Percentiles rank a stretch among this genome's conserved stretches.
Evolutionary conservation across 2,888 invertebrate species (phyloP).

Genomic region (Xanthostigma xanthostigma): DNA sequence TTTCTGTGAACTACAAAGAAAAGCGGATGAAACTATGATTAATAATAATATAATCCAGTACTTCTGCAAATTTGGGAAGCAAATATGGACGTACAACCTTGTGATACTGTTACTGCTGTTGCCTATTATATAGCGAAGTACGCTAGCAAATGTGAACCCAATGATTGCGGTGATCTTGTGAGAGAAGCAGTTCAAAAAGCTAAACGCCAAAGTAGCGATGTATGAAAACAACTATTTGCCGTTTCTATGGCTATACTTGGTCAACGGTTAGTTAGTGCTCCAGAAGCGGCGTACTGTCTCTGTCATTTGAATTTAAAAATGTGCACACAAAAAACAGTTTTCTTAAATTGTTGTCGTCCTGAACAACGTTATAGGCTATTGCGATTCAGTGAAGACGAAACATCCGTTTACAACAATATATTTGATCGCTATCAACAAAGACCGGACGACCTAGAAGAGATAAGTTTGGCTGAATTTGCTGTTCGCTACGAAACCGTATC

Average conservation of each 20-base stretch:
- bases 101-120: conserved; percentile 19
- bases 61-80: conserved; percentile 18
- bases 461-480: neutral
- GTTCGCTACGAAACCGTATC: neutral
- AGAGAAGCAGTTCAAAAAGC: conserved; percentile 7
- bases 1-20: no score
- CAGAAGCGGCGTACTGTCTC: conserved; percentile 18
- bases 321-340: conserved; percentile 7
- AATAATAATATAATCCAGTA: conserved; percentile 20
- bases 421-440: neutral
- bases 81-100: conserved; percentile 22
- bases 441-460: neutral
- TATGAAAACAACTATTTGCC: conserved; percentile 4
- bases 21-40: conserved; percentile 17
- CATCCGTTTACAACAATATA: conserved; percentile 6
- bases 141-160: conserved; percentile 10
- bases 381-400: conserved; percentile 15
- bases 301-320: conserved; percentile 8
- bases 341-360: conserved; percentile 12
- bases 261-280: conserved; percentile 17
- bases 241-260: conserved; percentile 11
- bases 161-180: conserved; percentile 8
- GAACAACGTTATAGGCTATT: conserved; percentile 18
- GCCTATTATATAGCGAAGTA: conserved; percentile 12
- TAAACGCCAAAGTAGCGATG: conserved; percentile 3